Evolutionary conservation across 2,113 vertebrate genomes (phyloP).

Genomic region (Aptenodytes patagonicus): DNA sequence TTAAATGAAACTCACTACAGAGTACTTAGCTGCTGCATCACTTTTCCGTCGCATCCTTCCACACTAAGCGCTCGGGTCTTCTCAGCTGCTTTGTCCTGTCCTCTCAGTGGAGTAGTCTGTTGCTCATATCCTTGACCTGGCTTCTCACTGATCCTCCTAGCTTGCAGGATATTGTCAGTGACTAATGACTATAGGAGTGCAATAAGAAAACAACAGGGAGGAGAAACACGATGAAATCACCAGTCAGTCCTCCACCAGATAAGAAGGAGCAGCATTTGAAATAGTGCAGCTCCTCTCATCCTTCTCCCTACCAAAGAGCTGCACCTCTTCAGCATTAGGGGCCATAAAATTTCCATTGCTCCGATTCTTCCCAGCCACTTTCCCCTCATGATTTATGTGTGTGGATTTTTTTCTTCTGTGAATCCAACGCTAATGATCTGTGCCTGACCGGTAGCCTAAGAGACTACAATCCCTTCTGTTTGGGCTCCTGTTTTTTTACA

Average conservation of each 20-base stretch:
- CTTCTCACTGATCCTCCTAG: neutral
- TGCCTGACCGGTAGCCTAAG: neutral
- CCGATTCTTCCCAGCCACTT: neutral
- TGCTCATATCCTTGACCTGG: neutral
- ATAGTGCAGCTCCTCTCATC: neutral
- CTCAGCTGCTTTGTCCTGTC: neutral
- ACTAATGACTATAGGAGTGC: neutral
- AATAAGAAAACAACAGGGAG: neutral
- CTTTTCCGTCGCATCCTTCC: neutral
- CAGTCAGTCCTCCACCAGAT: neutral
- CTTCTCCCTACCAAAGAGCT: neutral
- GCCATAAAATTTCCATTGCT: neutral
- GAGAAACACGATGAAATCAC: neutral
- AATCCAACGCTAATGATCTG: neutral
- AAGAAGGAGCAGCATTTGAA: neutral
- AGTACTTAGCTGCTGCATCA: neutral
- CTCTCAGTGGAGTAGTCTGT: neutral
- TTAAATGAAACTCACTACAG: neutral
- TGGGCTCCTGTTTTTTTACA: neutral
- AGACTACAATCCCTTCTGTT: neutral
- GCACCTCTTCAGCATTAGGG: neutral
- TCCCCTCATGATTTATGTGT: neutral
- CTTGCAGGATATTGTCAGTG: neutral
- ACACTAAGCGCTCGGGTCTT: neutral
- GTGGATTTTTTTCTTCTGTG: neutral